Evolutionary conservation across 2,888 invertebrate species (phyloP), one percentile per base, ranked within the genome.

Genomic region (Dicranocentrus wangi): DNA sequence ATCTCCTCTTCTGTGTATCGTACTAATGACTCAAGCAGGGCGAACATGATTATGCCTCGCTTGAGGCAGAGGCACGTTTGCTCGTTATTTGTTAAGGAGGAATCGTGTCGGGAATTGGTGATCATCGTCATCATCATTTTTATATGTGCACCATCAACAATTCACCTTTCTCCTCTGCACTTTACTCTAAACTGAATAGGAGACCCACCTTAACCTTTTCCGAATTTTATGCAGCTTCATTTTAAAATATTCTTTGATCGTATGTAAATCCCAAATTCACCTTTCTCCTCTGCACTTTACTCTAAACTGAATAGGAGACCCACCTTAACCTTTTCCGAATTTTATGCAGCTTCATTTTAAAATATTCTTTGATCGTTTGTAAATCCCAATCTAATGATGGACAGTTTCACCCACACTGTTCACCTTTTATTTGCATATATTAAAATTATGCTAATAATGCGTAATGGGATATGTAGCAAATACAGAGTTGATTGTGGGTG

Each of bases 91-190:
- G 71, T 61, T 61, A 72, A 72, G 61, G 71, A 61, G 39, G 21
- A 72, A 61, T 72, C 71, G 71, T 72, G 71, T 72, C 28, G 47
- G 61, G 71, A 72, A 72, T 72, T 72, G 61, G 71, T 61, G 71
- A 72, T 61, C 61, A 39, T 39, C 58, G 25, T 28, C 25, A 70
- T 55, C 70, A 53, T 32, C 58, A 58, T 58, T 28, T 53, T 53
- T 58, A 39, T 70, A 27, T 28, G 42, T 7, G 3, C 21, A 23
- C 13, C 61, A 21, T 72, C 27, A 39, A 10, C 58, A 70, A 28
- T 28, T 70, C 70, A 42, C 39, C 58, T 58, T 66, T 66, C 53
- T 27, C 27, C 13, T 58, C 17, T 28, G 42, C n/a, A 58, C 55
- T 70, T 23, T 23, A 58, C 55, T 70, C 39, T 39, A 19, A 23